phyloP scores from a whole-genome alignment of 64 coral and sea anemone species.

The Porites lutea region DNA sequence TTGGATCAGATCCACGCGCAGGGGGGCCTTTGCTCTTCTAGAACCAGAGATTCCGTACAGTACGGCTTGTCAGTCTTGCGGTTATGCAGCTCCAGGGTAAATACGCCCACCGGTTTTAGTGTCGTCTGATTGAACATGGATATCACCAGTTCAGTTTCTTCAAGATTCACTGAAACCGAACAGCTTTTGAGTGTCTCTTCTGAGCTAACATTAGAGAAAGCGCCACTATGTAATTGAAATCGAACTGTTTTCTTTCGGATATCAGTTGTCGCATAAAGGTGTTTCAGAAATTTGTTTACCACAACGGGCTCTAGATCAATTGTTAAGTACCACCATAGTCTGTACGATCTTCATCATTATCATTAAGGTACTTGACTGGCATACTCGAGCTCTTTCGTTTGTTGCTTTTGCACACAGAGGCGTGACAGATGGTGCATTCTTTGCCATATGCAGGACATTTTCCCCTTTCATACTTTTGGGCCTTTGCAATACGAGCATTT shows the following conservation, averaged over 20 bases:
- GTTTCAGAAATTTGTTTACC: not conserved
- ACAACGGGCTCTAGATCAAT: not conserved
- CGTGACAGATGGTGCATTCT: not conserved
- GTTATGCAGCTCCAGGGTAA: not conserved
- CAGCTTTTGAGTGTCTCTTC: constrained; percentile 9
- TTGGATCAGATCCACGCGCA: constrained; percentile 16
- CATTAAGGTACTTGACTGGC: not conserved
- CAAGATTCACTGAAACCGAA: not conserved
- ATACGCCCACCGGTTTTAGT: not conserved
- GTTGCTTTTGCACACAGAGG: not conserved
- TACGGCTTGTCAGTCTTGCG: not conserved
- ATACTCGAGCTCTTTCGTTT: not conserved
- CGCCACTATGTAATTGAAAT: constrained; percentile 22
- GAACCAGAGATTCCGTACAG: not conserved
- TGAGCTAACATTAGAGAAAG: not conserved
- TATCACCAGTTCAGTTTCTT: not conserved
- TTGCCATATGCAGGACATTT: not conserved
- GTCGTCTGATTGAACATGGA: not conserved
- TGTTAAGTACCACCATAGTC: not conserved
- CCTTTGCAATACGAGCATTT: not conserved
- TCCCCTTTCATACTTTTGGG: not conserved
- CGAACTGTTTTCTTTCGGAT: not conserved
- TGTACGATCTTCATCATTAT: not conserved
- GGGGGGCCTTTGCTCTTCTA: not conserved
- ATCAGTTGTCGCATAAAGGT: constrained; percentile 5